Percentiles rank a stretch among this genome's conserved stretches.
Evolutionary conservation across 2,888 invertebrate species (phyloP).

Genomic region (Rutpela maculata): DNA sequence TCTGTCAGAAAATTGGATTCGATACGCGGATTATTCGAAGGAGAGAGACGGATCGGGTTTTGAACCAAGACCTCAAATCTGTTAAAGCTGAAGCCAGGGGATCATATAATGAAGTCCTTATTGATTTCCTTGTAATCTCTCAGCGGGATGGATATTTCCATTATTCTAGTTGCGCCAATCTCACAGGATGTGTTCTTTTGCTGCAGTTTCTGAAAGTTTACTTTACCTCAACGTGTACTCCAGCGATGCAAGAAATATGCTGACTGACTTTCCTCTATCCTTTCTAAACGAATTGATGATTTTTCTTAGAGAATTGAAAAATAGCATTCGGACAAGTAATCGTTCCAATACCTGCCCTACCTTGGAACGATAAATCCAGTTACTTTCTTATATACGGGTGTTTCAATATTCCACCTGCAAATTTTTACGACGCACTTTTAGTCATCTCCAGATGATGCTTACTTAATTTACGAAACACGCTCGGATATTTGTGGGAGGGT

Average conservation of each 20-base stretch:
- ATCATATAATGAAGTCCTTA: constrained; percentile 69
- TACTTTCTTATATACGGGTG: too few species aligned
- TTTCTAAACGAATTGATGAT: not conserved
- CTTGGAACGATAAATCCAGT: too few species aligned
- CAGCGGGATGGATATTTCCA: constrained; percentile 63
- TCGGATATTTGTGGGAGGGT: too few species aligned
- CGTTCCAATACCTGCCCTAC: not conserved
- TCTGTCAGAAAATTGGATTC: constrained; percentile 70
- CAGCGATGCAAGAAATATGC: constrained; percentile 47
- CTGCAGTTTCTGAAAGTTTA: constrained; percentile 33
- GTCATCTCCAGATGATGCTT: too few species aligned
- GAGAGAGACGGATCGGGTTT: constrained; percentile 56
- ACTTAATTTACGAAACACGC: too few species aligned
- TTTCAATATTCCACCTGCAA: too few species aligned
- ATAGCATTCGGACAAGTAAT: not conserved
- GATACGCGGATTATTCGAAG: constrained; percentile 67
- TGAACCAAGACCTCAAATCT: constrained; percentile 64
- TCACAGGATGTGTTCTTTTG: constrained; percentile 51
- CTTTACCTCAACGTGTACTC: constrained; percentile 45
- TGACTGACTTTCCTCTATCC: constrained; percentile 49
- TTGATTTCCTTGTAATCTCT: constrained; percentile 67
- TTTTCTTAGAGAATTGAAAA: constrained; percentile 13
- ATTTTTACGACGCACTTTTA: too few species aligned
- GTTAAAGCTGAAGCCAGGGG: constrained; percentile 63
- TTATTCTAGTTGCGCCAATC: constrained; percentile 57